Base-by-base conservation (phyloP, 2,113 vertebrate genomes). In the Mystacornis crossleyi region DNA sequence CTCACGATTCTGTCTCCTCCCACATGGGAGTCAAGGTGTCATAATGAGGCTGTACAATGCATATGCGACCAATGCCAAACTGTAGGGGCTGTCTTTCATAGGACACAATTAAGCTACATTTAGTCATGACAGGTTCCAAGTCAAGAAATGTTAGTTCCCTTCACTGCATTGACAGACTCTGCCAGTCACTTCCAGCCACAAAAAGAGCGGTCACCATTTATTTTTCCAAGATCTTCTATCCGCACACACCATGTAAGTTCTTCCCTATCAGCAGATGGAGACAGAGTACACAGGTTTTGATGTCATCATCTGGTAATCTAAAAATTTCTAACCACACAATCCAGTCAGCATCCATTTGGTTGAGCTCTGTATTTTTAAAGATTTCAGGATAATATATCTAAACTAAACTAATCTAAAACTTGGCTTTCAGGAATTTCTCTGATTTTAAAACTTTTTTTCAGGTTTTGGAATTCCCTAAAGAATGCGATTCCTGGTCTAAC, bases 181-280 rank as follows among this genome's bases (percentile, higher is more conserved):
- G 75, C 60, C 69, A 77, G 4, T 82, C 45, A 38, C 38, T 73
- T 53, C 45, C 38, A 51, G 45, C 47, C 83, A 74, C 21, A 83
- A 77, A 72, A 88, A 12, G 0, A 55, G 14, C 3, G n/a, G 38
- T 24, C 47, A 50, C 16, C 88, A 29, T 58, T 67, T 78, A 8
- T 67, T 72, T 79, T 65, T 19, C 74, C 43, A 70, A 66, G 48
- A 18, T 66, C 38, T 81, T 62, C 54, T 25, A 8, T 5, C 15
- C 50, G 84, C 1, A 0, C 28, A 28, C 36, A 60, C 51, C 31
- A 3, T 16, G 17, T 9, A 42, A 73, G 43, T 91, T 88, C 67
- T 91, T 96, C 88, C 90, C 60, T 43, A 96, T 93, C 96, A 96
- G 96, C 93, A 96, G 96, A 78, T 96, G 96, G 96, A 96, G 96